Evolutionary conservation across 2,113 vertebrate species (phyloP), one percentile per base, ranked within the genome.

Genomic region (Ceyx cyanopectus): DNA sequence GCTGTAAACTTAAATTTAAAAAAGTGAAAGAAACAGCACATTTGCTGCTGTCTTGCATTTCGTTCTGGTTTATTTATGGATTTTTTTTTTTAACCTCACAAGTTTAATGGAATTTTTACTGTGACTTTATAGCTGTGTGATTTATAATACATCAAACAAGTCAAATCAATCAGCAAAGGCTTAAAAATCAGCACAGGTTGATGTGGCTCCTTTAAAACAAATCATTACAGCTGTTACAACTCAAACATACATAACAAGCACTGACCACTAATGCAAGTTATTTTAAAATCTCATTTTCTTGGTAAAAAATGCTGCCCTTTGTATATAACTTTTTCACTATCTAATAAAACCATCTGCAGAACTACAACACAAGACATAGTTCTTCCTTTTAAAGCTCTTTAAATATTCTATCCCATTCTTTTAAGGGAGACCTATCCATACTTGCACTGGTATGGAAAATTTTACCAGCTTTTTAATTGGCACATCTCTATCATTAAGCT

Each of bases 81-180:
- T 80, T 66, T 63, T n/a, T 79, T 89, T 89, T 89, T 95, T 76
- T 90, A 48, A 79, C 89, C 89, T 96, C 92, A 93, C 89, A 95
- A 91, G 94, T 94, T 96, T 96, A 97, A 95, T 97, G 81, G 87
- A 96, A 94, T 96, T 95, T 97, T 97, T 92, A 87, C 92, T 81
- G 83, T 95, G 96, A 94, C 95, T 97, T 97, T 97, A 96, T 93
- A 93, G 73, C 83, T 95, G 89, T 96, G 81, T 97, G 91, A 96
- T 97, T 96, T 96, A 96, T 97, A 96, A 96, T 95, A 95, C 95
- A 96, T 97, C 93, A 98, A 97, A 97, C 80, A 95, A 86, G 75
- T 62, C 77, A 96, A 97, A 94, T 96, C 93, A 95, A 96, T 96
- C 94, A 94, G 92, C 57, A 78, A 74, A 91, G 79, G 73, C 85